Percentiles rank a stretch among this genome's conserved stretches.
Evolutionary conservation across 2,113 vertebrate genomes (phyloP).

Genomic region (Elanus axillaris): DNA sequence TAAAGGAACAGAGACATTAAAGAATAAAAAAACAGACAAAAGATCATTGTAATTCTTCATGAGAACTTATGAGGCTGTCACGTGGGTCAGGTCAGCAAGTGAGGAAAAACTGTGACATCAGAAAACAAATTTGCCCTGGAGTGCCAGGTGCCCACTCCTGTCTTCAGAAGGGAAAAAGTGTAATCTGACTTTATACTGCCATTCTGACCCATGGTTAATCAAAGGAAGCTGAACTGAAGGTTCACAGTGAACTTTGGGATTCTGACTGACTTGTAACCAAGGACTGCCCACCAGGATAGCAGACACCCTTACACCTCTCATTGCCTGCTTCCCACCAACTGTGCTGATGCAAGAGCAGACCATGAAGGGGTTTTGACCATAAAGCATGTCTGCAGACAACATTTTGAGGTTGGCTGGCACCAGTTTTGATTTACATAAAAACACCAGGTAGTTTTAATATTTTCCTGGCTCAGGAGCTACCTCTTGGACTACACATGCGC

Average conservation of each 20-base stretch:
- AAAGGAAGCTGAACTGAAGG: neutral
- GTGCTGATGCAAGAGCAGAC: neutral
- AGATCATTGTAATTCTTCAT: neutral
- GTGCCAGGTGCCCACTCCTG: neutral
- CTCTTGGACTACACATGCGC: neutral
- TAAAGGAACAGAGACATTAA: neutral
- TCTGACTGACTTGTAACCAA: neutral
- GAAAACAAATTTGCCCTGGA: neutral
- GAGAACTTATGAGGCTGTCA: neutral
- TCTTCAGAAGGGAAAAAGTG: neutral
- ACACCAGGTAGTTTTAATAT: neutral
- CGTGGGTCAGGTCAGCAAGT: neutral
- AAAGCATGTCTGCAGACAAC: neutral
- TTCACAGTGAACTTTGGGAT: neutral
- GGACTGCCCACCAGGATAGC: neutral
- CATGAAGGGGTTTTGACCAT: neutral
- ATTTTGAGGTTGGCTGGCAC: neutral
- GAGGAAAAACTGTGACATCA: neutral
- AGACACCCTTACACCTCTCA: rapidly evolving
- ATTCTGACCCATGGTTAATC: neutral
- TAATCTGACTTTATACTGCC: neutral
- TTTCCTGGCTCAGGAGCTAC: neutral
- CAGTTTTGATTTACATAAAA: neutral
- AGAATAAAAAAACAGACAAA: neutral
- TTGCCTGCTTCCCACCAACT: neutral